These are phyloP conservation scores for Lynx canadensis DNA, from an alignment of 2,113 vertebrate species.

Conservation along the genomic window DNA sequence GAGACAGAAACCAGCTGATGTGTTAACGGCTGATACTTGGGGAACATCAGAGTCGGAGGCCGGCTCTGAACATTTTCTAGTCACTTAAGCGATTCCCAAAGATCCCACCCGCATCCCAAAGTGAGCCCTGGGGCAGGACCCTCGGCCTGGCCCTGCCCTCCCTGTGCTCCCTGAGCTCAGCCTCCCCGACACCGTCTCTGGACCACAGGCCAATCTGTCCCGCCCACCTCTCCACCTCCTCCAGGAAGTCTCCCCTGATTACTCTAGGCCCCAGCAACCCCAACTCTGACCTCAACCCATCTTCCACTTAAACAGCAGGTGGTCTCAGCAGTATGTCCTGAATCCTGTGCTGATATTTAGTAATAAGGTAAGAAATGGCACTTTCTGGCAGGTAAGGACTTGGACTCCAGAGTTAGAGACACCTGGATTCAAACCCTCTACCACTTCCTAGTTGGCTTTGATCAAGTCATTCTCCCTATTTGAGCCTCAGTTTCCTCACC, in stretches of 20 bases:
- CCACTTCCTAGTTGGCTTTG: neutral
- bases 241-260: neutral
- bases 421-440: neutral
- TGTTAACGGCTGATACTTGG: fast-evolving
- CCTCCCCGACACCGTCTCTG: neutral
- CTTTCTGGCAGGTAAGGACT: neutral
- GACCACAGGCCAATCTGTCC: neutral
- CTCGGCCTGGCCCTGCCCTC: neutral
- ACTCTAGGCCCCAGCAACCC: neutral
- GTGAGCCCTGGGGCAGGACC: neutral
- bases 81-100: neutral
- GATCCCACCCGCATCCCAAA: neutral
- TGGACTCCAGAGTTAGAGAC: neutral
- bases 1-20: neutral
- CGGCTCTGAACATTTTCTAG: neutral
- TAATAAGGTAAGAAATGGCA: neutral
- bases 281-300: neutral
- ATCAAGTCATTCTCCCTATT: fast-evolving
- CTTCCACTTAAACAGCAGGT: neutral
- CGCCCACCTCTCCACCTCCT: neutral
- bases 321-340: neutral
- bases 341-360: neutral
- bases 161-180: neutral
- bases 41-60: neutral
- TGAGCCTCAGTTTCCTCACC: neutral